A percentile compares a stretch with the other conserved stretches of the same genome.
These are phyloP conservation scores for Mesocricetus auratus DNA, from an alignment of 2,113 vertebrate genomes.

Conservation along the genomic window DNA sequence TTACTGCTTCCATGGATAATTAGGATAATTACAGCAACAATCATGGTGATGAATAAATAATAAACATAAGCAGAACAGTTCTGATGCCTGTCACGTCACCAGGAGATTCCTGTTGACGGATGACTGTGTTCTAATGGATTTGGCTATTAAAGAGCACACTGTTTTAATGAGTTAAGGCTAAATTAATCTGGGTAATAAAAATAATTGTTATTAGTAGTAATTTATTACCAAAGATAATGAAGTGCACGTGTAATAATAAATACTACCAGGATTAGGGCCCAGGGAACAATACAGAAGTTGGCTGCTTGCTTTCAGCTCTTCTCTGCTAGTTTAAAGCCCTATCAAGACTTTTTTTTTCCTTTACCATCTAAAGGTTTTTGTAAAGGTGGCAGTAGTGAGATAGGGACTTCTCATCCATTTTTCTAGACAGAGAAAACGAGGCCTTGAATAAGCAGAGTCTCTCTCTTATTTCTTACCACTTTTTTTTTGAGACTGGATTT, in stretches of 20 bases:
- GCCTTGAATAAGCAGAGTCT: not conserved
- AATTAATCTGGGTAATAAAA: slow-evolving; percentile 84
- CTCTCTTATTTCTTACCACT: not conserved
- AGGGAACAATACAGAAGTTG: slow-evolving; percentile 75
- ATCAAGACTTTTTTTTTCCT: slow-evolving; percentile 34
- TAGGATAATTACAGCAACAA: slow-evolving; percentile 81
- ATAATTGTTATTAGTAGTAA: slow-evolving; percentile 84
- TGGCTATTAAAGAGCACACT: slow-evolving; percentile 78
- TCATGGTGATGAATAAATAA: slow-evolving; percentile 84
- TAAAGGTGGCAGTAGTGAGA: slow-evolving; percentile 33
- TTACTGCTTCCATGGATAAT: slow-evolving; percentile 76
- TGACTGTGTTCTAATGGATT: slow-evolving; percentile 74
- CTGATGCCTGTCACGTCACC: slow-evolving; percentile 81
- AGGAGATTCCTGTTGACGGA: slow-evolving; percentile 78
- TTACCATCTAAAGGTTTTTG: slow-evolving; percentile 19
- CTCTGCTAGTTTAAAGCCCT: slow-evolving; percentile 46
- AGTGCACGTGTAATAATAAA: slow-evolving; percentile 81
- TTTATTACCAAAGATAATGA: slow-evolving; percentile 82
- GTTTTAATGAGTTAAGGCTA: slow-evolving; percentile 82
- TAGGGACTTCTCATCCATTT: slow-evolving; percentile 30
- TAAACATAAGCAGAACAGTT: slow-evolving; percentile 78
- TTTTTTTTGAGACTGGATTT: not conserved
- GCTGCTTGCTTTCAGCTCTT: slow-evolving; percentile 62
- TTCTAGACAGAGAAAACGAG: slow-evolving; percentile 57
- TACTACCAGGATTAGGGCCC: slow-evolving; percentile 72